Percentiles rank a stretch among this genome's conserved stretches.
Evolutionary conservation across 2,888 invertebrate genomes (phyloP).

Genomic region (Clanis bilineata): DNA sequence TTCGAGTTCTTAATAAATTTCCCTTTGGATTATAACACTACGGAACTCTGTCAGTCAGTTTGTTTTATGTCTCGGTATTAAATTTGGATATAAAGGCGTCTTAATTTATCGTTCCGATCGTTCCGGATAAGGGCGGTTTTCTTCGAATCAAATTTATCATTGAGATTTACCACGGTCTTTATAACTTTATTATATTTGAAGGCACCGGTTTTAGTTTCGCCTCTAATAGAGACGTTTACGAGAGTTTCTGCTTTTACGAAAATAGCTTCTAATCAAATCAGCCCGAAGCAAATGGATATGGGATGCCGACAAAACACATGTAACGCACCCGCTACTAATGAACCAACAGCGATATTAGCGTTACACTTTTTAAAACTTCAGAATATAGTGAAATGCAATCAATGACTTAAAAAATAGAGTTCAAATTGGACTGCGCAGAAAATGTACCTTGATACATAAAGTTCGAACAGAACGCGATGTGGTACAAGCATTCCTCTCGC

Average conservation of each 20-base stretch:
- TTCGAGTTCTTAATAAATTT: slow-evolving; percentile 70
- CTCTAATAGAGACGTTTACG: slow-evolving; percentile 1
- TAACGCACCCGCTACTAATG: slow-evolving; percentile 64
- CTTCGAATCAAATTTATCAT: slow-evolving; percentile 58
- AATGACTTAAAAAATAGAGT: slow-evolving; percentile 23
- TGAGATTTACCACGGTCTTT: slow-evolving; percentile 47
- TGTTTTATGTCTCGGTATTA: slow-evolving; percentile 61
- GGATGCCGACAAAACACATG: slow-evolving; percentile 73
- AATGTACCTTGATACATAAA: slow-evolving; percentile 20
- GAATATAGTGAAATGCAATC: not conserved
- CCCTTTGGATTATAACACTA: slow-evolving; percentile 47
- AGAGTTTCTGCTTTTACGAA: slow-evolving; percentile 47
- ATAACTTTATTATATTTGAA: slow-evolving; percentile 37
- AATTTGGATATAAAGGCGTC: slow-evolving; percentile 49
- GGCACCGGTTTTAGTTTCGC: slow-evolving; percentile 22
- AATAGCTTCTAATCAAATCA: slow-evolving; percentile 67
- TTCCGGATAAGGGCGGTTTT: slow-evolving; percentile 50
- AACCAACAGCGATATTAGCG: slow-evolving; percentile 40
- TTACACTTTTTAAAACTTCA: slow-evolving; percentile 24
- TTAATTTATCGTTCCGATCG: slow-evolving; percentile 53
- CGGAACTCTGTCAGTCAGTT: slow-evolving; percentile 54
- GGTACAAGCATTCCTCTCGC: slow-evolving; percentile 63
- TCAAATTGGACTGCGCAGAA: slow-evolving; percentile 20
- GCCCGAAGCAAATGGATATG: slow-evolving; percentile 70
- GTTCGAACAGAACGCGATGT: slow-evolving; percentile 31